phyloP scores from a whole-genome alignment of 1,140 invertebrate species.

The Diachasmimorpha longicaudata region DNA sequence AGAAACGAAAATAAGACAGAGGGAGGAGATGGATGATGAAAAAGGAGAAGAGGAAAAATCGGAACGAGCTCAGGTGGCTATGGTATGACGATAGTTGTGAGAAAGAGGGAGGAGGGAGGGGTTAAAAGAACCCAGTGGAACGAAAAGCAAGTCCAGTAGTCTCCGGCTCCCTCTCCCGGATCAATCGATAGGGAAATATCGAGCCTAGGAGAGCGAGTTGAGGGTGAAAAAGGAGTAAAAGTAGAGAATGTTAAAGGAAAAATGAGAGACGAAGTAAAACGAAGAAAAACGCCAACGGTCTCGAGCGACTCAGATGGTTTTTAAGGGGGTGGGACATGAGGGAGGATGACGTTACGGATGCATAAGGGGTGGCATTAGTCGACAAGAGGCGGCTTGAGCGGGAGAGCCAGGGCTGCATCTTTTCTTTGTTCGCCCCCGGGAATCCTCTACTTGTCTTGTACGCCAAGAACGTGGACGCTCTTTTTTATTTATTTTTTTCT shows the following conservation, averaged over 20 bases:
- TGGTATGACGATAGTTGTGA: conserved; percentile 12
- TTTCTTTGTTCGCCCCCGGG: conserved; percentile 29
- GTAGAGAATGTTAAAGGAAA: conserved; percentile 13
- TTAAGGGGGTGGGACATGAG: background rate
- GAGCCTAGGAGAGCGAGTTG: conserved; percentile 43
- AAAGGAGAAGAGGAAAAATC: conserved; percentile 11
- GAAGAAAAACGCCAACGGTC: conserved; percentile 14
- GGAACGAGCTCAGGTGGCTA: conserved; percentile 14
- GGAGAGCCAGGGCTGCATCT: conserved; percentile 18
- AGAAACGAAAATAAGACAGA: background rate
- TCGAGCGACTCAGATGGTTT: conserved; percentile 33
- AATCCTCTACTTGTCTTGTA: conserved; percentile 15
- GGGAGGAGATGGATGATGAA: background rate
- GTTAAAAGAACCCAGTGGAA: conserved; percentile 9
- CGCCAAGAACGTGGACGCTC: background rate
- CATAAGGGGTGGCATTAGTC: conserved; percentile 57
- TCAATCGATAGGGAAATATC: conserved; percentile 63
- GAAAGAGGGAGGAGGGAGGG: background rate
- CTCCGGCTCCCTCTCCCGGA: conserved; percentile 31
- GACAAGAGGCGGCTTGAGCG: conserved; percentile 40
- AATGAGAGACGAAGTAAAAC: conserved; percentile 12
- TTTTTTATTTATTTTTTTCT: background rate
- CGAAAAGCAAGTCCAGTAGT: conserved; percentile 19
- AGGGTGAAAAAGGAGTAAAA: conserved; percentile 29
- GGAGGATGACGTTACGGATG: conserved; percentile 40